Evolutionary conservation across 2,888 invertebrate genomes (phyloP).

Genomic region (Amiota mariae): DNA sequence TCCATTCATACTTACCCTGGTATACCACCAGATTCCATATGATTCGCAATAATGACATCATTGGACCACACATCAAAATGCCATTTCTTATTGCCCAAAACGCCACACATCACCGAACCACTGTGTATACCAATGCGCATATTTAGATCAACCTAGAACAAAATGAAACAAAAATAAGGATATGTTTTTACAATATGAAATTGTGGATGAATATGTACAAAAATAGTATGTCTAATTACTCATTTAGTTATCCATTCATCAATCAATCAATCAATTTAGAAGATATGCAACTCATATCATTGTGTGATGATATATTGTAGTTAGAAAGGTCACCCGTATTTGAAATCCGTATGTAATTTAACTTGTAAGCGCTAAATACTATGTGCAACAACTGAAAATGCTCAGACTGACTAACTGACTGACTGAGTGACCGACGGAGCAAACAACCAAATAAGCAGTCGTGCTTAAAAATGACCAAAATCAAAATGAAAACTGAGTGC

Average conservation of each 20-base stretch:
- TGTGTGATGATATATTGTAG: too few relatives aligned
- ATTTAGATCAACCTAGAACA: conserved; percentile 88
- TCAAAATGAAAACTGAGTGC: conserved; percentile 33
- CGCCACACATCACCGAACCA: conserved; percentile 96
- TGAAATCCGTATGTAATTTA: too few relatives aligned
- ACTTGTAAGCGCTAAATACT: not conserved
- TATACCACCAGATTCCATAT: conserved; percentile 96
- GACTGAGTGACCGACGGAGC: too few relatives aligned
- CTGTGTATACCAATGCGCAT: conserved; percentile 99
- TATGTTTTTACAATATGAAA: too few relatives aligned
- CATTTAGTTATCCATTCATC: too few relatives aligned
- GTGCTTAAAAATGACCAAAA: conserved; percentile 31
- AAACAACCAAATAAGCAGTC: conserved; percentile 35
- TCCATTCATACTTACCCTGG: conserved; percentile 84
- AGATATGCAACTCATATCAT: too few relatives aligned
- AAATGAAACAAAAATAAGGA: conserved; percentile 31
- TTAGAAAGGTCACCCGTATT: too few relatives aligned
- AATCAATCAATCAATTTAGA: too few relatives aligned
- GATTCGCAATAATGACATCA: conserved; percentile 96
- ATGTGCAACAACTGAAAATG: not conserved
- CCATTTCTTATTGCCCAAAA: conserved; percentile 93
- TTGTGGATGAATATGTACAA: too few relatives aligned
- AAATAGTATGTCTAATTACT: too few relatives aligned
- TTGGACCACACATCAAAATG: conserved; percentile 95
- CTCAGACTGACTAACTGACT: too few relatives aligned